These are phyloP conservation scores for Malthinus flaveolus DNA, from an alignment of 2,888 invertebrate genomes.

Conservation along the genomic window DNA sequence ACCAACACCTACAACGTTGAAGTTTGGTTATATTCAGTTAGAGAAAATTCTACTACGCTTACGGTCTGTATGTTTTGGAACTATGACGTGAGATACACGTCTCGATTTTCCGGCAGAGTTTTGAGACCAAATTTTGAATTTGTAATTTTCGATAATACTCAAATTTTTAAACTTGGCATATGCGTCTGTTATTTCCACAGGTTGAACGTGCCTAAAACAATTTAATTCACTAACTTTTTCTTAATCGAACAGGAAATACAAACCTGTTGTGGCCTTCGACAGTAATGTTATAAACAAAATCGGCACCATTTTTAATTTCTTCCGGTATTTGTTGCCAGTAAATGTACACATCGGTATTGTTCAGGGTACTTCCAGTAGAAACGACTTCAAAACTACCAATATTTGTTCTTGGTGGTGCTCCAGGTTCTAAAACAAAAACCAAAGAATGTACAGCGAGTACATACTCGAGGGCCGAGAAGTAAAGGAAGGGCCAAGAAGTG, in stretches of 20 bases:
- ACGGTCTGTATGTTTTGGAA: conserved; percentile 63
- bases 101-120: conserved; percentile 65
- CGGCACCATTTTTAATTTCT: conserved; percentile 71
- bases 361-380: conserved; percentile 49
- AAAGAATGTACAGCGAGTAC: no score
- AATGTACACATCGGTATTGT: conserved; percentile 66
- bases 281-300: conserved; percentile 71
- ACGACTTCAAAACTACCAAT: conserved; percentile 72
- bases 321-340: conserved; percentile 79
- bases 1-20: conserved; percentile 30
- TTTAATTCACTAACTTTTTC: conserved; percentile 4
- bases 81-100: conserved; percentile 61
- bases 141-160: conserved; percentile 50
- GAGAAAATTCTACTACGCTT: conserved; percentile 45
- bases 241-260: conserved; percentile 5
- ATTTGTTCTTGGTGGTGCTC: conserved; percentile 68
- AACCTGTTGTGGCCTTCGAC: conserved; percentile 43
- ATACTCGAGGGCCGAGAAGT: no score
- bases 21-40: not conserved
- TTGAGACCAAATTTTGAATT: conserved; percentile 63
- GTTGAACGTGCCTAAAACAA: conserved; percentile 45
- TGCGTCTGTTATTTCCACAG: conserved; percentile 61
- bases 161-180: conserved; percentile 64
- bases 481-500: no score
- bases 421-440: conserved; percentile 57